Evolutionary conservation across 2,888 invertebrate genomes (phyloP).

Genomic region (Sphinx pinastri): DNA sequence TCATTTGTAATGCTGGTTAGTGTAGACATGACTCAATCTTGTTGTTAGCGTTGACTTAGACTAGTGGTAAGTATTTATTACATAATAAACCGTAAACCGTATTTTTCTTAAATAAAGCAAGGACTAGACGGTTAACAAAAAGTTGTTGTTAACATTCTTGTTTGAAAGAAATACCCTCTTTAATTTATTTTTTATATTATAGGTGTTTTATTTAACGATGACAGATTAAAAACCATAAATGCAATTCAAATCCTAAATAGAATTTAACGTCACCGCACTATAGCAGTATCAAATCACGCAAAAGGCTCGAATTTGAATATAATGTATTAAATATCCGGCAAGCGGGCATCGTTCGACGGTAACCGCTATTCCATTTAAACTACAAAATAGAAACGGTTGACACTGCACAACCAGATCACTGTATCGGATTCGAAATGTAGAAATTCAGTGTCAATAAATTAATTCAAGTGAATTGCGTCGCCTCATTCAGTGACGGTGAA

Average conservation of each 20-base stretch:
- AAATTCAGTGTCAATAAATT: conserved; percentile 6
- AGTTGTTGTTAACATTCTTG: too few species aligned
- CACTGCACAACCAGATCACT: conserved; percentile 9
- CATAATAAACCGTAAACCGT: too few species aligned
- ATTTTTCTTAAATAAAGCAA: too few species aligned
- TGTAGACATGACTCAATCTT: not conserved
- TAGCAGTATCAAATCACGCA: not conserved
- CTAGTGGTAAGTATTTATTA: too few species aligned
- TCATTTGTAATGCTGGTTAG: not conserved
- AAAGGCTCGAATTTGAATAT: conserved; percentile 21
- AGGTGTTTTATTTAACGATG: too few species aligned
- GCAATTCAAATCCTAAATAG: not conserved
- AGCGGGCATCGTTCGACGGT: conserved; percentile 14
- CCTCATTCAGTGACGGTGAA: too few species aligned
- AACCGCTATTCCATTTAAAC: conserved; percentile 19
- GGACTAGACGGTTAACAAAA: too few species aligned
- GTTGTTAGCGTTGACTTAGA: too few species aligned
- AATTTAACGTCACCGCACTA: not conserved
- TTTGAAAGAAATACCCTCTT: too few species aligned
- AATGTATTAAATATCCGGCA: conserved; percentile 25
- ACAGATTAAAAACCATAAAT: too few species aligned
- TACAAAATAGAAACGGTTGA: not conserved
- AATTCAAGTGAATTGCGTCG: not conserved
- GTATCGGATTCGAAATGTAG: not conserved
- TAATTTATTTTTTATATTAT: too few species aligned